Evolutionary conservation across 2,888 invertebrate genomes (phyloP).

Genomic region (Margaritifera margaritifera): DNA sequence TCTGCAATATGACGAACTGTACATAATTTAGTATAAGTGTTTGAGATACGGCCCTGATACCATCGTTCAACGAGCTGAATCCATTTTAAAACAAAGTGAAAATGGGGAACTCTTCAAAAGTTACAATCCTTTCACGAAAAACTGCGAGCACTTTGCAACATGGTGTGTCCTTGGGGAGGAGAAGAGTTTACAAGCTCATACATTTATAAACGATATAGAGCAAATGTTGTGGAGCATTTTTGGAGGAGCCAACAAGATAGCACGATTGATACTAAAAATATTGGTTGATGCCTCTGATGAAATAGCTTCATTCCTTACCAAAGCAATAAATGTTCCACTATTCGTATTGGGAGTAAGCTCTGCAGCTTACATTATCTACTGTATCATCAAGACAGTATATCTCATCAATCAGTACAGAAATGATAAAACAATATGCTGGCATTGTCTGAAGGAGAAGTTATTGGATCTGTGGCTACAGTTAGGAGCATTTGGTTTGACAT

Average conservation of each 20-base stretch:
- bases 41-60: slow-evolving; percentile 5
- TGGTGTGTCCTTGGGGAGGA: slow-evolving; percentile 18
- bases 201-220: neutral
- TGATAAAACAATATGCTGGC: slow-evolving; percentile 6
- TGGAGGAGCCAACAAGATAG: slow-evolving; percentile 2
- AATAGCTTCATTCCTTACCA: slow-evolving; percentile 6
- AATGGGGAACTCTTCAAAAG: neutral
- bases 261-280: slow-evolving; percentile 2
- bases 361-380: slow-evolving; percentile 12
- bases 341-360: slow-evolving; percentile 6
- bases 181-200: slow-evolving; percentile 11
- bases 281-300: slow-evolving; percentile 9
- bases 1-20: slow-evolving; percentile 8
- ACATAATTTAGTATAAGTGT: slow-evolving; percentile 5
- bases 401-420: slow-evolving; percentile 7
- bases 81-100: slow-evolving; percentile 5
- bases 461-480: too few species aligned
- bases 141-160: slow-evolving; percentile 19
- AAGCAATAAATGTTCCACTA: slow-evolving; percentile 2
- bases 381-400: slow-evolving; percentile 8
- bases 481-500: too few species aligned
- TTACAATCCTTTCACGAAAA: slow-evolving; percentile 5
- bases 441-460: slow-evolving; percentile 14
- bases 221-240: neutral
- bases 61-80: slow-evolving; percentile 13